Conservation (phyloP, 2,113 vertebrate species). For the Agapornis roseicollis region DNA sequence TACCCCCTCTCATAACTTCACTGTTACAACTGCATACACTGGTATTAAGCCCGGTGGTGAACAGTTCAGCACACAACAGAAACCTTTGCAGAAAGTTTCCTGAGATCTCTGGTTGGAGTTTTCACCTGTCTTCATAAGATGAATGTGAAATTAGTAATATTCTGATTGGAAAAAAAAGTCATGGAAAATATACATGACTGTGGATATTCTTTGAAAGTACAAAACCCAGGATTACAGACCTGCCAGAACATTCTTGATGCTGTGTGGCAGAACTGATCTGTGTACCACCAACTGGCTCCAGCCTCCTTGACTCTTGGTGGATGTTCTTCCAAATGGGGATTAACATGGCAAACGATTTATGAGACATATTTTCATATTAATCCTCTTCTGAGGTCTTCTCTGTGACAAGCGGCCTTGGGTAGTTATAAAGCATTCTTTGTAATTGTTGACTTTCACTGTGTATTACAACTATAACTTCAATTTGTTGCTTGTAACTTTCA, state of each 20-base stretch:
- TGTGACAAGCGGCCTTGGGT: not conserved
- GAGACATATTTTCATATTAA: not conserved
- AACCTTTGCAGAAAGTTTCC: not conserved
- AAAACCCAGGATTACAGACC: not conserved
- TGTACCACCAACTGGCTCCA: not conserved
- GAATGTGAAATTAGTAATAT: not conserved
- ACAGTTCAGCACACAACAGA: not conserved
- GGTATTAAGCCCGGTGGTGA: not conserved
- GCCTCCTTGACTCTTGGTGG: not conserved
- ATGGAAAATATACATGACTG: not conserved
- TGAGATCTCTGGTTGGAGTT: not conserved
- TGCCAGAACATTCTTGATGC: not conserved
- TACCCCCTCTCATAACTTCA: not conserved
- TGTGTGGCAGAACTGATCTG: not conserved
- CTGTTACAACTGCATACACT: not conserved
- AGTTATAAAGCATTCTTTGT: not conserved
- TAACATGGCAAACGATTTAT: not conserved
- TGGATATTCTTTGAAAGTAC: not conserved
- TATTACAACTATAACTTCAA: not conserved
- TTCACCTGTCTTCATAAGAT: not conserved
- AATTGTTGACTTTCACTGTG: not conserved
- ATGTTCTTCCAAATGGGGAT: not conserved
- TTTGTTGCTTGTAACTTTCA: not conserved
- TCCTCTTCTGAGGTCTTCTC: not conserved
- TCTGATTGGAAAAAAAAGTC: not conserved